Evolutionary conservation across 2,113 vertebrate species (phyloP).

Genomic region (Rhodinocichla rosea): DNA sequence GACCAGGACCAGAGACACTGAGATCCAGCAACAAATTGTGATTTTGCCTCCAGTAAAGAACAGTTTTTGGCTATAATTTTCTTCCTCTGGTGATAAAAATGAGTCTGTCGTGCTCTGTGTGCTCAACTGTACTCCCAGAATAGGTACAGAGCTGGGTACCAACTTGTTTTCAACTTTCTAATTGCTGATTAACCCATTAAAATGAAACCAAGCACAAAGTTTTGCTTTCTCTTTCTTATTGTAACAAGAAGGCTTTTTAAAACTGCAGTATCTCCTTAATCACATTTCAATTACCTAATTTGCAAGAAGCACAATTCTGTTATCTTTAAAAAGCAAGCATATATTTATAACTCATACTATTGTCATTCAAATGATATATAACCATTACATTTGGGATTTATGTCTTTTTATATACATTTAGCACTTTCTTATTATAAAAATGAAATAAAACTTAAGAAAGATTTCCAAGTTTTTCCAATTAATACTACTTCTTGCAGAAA

Average conservation of each 20-base stretch:
- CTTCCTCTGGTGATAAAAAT: constrained; percentile 15
- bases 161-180: neutral
- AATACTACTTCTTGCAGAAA: neutral
- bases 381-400: neutral
- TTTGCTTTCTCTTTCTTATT: neutral
- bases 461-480: neutral
- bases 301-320: neutral
- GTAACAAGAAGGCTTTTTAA: neutral
- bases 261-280: constrained; percentile 8
- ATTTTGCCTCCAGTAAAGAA: constrained; percentile 55
- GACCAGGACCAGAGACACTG: neutral
- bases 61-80: constrained; percentile 34
- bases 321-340: neutral
- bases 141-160: neutral
- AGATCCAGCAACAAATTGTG: neutral
- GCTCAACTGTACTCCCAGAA: neutral
- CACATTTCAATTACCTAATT: neutral
- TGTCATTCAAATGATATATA: neutral
- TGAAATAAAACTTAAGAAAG: neutral
- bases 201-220: neutral
- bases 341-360: neutral
- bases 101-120: neutral
- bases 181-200: neutral
- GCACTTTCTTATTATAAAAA: neutral
- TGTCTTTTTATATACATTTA: neutral